A percentile compares a stretch with the other conserved stretches of the same genome.
phyloP scores from a whole-genome alignment of 1,140 invertebrate genomes.

The Pseudomyrmex pallidus region DNA sequence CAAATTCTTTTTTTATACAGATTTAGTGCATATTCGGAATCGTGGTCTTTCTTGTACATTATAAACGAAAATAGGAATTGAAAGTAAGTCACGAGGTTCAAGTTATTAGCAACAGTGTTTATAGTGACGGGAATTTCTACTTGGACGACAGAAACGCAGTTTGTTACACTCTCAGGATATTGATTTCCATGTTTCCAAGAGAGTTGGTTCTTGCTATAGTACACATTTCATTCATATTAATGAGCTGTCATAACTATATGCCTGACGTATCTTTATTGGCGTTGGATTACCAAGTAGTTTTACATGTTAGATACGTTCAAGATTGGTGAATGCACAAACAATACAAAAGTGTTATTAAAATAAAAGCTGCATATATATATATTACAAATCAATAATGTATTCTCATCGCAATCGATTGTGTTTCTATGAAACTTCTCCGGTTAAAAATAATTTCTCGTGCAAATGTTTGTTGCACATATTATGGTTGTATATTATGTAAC shows the following conservation, averaged over 20 bases:
- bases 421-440: too few relatives aligned
- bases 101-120: constrained; percentile 32
- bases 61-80: background rate
- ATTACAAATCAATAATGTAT: background rate
- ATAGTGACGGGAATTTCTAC: constrained; percentile 45
- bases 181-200: constrained; percentile 67
- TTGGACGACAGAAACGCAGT: constrained; percentile 57
- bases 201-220: constrained; percentile 44
- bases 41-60: constrained; percentile 8
- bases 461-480: too few relatives aligned
- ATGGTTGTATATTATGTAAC: too few relatives aligned
- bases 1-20: too few relatives aligned
- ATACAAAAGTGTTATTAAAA: constrained; percentile 14
- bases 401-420: background rate
- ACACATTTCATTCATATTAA: constrained; percentile 68
- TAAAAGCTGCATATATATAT: background rate
- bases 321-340: background rate
- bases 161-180: constrained; percentile 62
- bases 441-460: too few relatives aligned
- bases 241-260: constrained; percentile 57
- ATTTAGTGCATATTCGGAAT: background rate
- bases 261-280: constrained; percentile 58
- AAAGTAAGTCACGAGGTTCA: constrained; percentile 14
- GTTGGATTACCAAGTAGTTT: constrained; percentile 55
- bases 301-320: background rate